phyloP scores from a whole-genome alignment of 2,888 invertebrate species.

The Lepetodrilus schrolli region DNA sequence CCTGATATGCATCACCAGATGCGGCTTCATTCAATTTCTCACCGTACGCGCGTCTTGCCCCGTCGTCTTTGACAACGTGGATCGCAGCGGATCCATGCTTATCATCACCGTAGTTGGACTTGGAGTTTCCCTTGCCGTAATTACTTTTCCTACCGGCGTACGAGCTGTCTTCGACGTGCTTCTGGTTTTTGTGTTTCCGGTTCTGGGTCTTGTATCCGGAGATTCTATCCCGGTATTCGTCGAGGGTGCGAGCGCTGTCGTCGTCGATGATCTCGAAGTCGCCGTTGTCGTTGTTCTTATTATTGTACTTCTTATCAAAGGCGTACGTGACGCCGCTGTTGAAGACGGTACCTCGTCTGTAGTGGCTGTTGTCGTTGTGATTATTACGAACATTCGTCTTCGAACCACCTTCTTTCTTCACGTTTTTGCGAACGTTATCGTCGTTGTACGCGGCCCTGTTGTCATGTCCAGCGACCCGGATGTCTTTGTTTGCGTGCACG shows the following conservation, averaged over 20 bases:
- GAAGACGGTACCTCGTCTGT: constrained; percentile 29
- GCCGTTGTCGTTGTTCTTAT: constrained; percentile 32
- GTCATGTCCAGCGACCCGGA: not conserved
- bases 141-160: not conserved
- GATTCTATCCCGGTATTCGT: constrained; percentile 32
- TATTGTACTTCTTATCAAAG: constrained; percentile 39
- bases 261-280: constrained; percentile 32
- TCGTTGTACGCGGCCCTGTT: not conserved
- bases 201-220: not conserved
- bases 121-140: not conserved
- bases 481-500: not conserved
- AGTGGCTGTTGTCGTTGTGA: not conserved
- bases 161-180: constrained; percentile 30
- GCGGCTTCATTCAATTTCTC: not conserved
- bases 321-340: constrained; percentile 34
- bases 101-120: not conserved
- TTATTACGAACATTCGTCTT: not conserved
- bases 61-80: not conserved
- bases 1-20: not conserved
- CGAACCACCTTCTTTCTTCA: not conserved
- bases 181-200: constrained; percentile 26
- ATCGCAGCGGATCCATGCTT: not conserved
- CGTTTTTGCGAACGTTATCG: not conserved
- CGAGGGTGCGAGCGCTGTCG: constrained; percentile 29
- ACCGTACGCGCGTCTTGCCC: not conserved